These are phyloP conservation scores for Coenonympha arcania DNA, from an alignment of 2,888 invertebrate species.

Conservation along the genomic window DNA sequence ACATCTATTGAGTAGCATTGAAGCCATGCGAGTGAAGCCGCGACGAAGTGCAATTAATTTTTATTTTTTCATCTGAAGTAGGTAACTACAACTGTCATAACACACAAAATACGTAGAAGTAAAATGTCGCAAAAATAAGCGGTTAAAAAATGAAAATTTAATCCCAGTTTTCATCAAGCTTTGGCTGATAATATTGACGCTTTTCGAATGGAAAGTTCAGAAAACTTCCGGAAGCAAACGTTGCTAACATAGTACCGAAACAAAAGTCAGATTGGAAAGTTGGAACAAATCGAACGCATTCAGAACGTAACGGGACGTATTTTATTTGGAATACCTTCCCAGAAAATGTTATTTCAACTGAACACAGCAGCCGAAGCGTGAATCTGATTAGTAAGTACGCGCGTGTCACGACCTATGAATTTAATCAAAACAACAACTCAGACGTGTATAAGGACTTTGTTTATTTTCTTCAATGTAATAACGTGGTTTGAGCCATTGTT, in stretches of 20 bases:
- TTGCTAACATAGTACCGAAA: neutral
- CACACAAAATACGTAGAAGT: too few species aligned
- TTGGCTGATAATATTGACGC: too few species aligned
- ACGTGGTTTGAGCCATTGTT: neutral
- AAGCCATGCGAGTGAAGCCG: too few species aligned
- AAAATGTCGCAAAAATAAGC: too few species aligned
- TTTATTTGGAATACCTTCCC: constrained; percentile 15
- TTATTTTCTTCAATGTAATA: constrained; percentile 11
- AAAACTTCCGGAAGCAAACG: neutral
- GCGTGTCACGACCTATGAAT: constrained; percentile 29
- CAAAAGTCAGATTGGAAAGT: constrained; percentile 6
- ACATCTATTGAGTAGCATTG: too few species aligned
- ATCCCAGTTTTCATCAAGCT: too few species aligned
- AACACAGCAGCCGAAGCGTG: constrained; percentile 32
- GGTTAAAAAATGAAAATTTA: too few species aligned
- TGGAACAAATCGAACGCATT: constrained; percentile 3
- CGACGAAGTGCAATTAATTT: too few species aligned
- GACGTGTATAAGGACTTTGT: constrained; percentile 19
- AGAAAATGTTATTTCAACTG: constrained; percentile 33
- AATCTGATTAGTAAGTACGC: constrained; percentile 31
- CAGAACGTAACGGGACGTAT: constrained; percentile 10
- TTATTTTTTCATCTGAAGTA: too few species aligned
- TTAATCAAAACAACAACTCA: constrained; percentile 32
- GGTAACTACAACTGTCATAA: too few species aligned
- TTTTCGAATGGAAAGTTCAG: neutral